Base-by-base conservation (phyloP, 2,888 invertebrate species). In the Thecocarcelia acutangulata region DNA sequence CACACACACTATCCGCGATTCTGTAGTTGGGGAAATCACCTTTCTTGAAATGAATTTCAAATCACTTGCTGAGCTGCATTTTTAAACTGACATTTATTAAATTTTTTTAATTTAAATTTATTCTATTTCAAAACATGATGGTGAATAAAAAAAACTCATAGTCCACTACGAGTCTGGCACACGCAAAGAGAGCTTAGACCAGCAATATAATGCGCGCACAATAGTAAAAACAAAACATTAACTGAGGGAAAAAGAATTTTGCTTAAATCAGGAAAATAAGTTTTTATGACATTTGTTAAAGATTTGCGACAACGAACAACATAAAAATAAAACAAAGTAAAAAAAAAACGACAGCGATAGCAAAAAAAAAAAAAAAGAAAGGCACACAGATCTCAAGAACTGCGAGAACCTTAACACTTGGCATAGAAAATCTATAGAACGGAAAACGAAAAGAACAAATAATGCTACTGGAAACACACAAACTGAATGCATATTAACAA, bases 311-410 rank as follows among this genome's bases (percentile, higher is more conserved):
- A 56, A 68, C 48, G 59, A 54, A 66, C 80, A 80, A 46, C 58
- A 74, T 84, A 9, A n/a, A n/a, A n/a, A n/a, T n/a, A n/a, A 24
- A 24, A 24, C 2, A 24, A 24, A 24, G 5, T 24, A 5, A 24
- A 24, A 24, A 24, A 24, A 24, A 2, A 24, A 5, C 24, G 2
- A 3, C 24, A 24, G 24, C 24, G 24, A 24, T 78, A 73, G 77
- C 84, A 85, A 79, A 83, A 83, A 85, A 87, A 82, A 44, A 84
- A 69, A 82, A 85, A 86, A 79, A 83, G 82, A 85, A 87, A 83
- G 68, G 58, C 56, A 59, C 72, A 66, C 74, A 86, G 85, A 79
- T 87, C 86, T 83, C 86, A 86, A 87, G 85, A 86, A 87, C 86
- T 86, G 83, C 79, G 79, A 72, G 74, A 80, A 80, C 70, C 66